Evolutionary conservation across 2,797 vertebrate species (phyloP), one percentile per base, ranked within the genome.

Genomic region (Malurus leucopterus): DNA sequence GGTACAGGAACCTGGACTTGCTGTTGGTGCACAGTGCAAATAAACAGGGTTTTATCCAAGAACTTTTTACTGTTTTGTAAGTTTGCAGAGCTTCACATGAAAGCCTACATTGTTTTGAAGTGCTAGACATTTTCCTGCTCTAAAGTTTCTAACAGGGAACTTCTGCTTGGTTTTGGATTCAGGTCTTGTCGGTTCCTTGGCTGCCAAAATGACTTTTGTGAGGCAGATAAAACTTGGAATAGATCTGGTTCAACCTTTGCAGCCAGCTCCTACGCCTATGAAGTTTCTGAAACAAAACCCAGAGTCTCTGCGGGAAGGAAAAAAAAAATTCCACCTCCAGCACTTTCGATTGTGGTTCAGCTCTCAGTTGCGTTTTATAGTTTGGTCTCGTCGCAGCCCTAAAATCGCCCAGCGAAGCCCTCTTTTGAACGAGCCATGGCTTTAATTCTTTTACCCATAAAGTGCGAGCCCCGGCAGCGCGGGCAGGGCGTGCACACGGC

Each of bases 161-260:
- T 95, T 95, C 95, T 95, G 95, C 83, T 93, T 93, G 91, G 93
- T 95, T 95, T 95, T 95, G 95, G 95, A 95, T 95, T 95, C 93
- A 92, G 93, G 95, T 95, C 95, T 95, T 94, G 91, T 93, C 95
- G 85, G 76, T 79, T 95, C 84, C 82, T 89, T 29, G 89, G 92
- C 93, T 94, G 95, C 92, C 94, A 93, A 95, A 95, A 91, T 92
- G 80, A 95, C 93, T 95, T 95, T 95, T 95, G 92, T 94, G 86
- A 95, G 80, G 94, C 93, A 94, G 91, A 94, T 95, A 95, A 95
- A 94, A 95, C 95, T 95, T 95, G 94, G 94, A 93, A 94, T 90
- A 90, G 81, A 93, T 95, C 44, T 93, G 72, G 72, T 91, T 92
- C 95, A 95, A 95, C 95, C 94, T 95, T 95, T 94, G 92, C 94